Percentiles rank a stretch among this genome's conserved stretches.
Conservation (phyloP, 2,888 invertebrate genomes). For the Drosophila leonis region DNA sequence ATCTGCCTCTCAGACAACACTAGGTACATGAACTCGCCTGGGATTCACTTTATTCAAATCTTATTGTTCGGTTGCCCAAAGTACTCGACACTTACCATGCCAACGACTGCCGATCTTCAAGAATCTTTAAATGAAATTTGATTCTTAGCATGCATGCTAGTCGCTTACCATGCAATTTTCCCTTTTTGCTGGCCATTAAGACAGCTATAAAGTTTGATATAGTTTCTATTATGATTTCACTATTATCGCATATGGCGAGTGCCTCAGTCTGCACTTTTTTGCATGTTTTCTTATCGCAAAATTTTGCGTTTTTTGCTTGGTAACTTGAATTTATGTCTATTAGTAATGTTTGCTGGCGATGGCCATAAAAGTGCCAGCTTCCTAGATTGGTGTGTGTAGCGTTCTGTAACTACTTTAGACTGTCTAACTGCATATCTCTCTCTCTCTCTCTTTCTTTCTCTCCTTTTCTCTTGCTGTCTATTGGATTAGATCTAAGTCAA, state of each 20-base stretch:
- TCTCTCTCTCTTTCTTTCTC: neutral
- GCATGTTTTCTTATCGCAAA: constrained; percentile 39
- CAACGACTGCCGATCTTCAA: neutral
- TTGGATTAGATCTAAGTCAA: constrained; percentile 64
- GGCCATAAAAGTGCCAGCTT: constrained; percentile 46
- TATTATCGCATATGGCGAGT: constrained; percentile 15
- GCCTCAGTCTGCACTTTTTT: constrained; percentile 10
- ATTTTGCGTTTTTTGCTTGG: constrained; percentile 14
- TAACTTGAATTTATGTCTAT: constrained; percentile 60
- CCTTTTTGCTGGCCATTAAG: neutral
- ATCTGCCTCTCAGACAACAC: neutral
- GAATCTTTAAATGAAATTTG: neutral
- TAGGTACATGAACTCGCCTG: neutral
- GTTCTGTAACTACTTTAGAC: constrained; percentile 11
- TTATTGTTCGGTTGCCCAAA: neutral
- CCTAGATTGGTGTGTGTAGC: constrained; percentile 3
- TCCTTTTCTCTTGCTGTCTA: constrained; percentile 21
- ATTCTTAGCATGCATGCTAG: neutral
- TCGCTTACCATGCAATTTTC: neutral
- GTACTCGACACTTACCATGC: neutral
- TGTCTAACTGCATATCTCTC: constrained; percentile 8
- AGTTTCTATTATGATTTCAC: neutral
- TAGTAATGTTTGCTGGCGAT: constrained; percentile 51
- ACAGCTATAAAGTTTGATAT: constrained; percentile 21
- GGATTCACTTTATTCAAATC: no score